Conservation (phyloP, 2,797 vertebrate species). For the Sciurus carolinensis region DNA sequence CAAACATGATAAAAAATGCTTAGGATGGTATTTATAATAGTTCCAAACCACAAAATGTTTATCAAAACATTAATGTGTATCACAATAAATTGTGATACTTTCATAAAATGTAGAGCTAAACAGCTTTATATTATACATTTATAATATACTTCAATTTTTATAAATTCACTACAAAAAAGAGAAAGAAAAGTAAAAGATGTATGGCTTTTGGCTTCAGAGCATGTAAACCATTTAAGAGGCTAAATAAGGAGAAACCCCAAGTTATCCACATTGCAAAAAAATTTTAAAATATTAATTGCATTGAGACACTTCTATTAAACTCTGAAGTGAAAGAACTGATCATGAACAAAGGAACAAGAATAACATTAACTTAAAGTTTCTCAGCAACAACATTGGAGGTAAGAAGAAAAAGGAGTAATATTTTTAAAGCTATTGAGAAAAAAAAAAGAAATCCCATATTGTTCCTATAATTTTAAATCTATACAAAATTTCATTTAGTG, state of each 20-base stretch:
- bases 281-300: background rate
- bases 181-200: background rate
- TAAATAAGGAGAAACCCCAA: background rate
- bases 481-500: background rate
- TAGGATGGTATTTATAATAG: background rate
- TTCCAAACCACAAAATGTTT: background rate
- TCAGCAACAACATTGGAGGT: background rate
- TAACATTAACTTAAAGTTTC: background rate
- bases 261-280: background rate
- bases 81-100: background rate
- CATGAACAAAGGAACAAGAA: background rate
- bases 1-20: background rate
- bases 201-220: background rate
- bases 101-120: background rate
- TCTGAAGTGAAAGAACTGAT: background rate
- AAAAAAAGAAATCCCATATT: background rate
- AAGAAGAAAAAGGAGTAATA: background rate
- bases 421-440: background rate
- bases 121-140: background rate
- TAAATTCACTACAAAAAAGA: background rate
- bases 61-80: background rate
- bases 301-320: background rate
- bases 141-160: background rate
- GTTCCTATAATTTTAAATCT: background rate
- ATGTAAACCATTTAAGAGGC: background rate